Percentiles rank a stretch among this genome's conserved stretches.
Evolutionary conservation across 1,140 invertebrate genomes (phyloP).

Genomic region (Cyclargus thomasi): DNA sequence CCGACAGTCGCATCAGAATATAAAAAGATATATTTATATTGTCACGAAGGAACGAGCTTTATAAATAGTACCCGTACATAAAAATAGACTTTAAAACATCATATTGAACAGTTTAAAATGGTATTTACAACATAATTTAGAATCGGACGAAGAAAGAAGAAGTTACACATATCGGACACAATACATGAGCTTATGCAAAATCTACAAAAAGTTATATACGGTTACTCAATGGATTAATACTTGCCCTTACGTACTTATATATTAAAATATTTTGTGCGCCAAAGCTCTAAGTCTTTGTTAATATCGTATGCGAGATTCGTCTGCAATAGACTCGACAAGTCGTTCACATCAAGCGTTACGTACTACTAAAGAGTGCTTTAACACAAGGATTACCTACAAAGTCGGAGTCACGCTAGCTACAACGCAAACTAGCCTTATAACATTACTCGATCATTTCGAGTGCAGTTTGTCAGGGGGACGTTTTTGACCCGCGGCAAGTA

Average conservation of each 20-base stretch:
- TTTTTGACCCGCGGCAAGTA: no score
- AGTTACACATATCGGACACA: constrained; percentile 54
- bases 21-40: constrained; percentile 47
- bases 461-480: no score
- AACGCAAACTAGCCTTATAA: no score
- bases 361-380: no score
- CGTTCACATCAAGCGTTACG: background rate
- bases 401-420: no score
- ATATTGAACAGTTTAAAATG: constrained; percentile 17
- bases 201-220: constrained; percentile 69
- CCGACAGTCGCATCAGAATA: constrained; percentile 15
- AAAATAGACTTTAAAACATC: constrained; percentile 27
- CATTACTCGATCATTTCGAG: no score
- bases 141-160: constrained; percentile 42
- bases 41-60: constrained; percentile 68
- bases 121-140: constrained; percentile 25
- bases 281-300: constrained; percentile 63
- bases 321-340: constrained; percentile 29
- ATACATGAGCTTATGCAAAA: constrained; percentile 71
- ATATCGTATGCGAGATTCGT: constrained; percentile 48
- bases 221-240: constrained; percentile 64
- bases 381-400: no score
- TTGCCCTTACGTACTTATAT: constrained; percentile 56
- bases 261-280: constrained; percentile 68
- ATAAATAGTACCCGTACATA: constrained; percentile 37